Evolutionary conservation across 2,888 invertebrate species (phyloP).

Genomic region (Anoncus sp.): DNA sequence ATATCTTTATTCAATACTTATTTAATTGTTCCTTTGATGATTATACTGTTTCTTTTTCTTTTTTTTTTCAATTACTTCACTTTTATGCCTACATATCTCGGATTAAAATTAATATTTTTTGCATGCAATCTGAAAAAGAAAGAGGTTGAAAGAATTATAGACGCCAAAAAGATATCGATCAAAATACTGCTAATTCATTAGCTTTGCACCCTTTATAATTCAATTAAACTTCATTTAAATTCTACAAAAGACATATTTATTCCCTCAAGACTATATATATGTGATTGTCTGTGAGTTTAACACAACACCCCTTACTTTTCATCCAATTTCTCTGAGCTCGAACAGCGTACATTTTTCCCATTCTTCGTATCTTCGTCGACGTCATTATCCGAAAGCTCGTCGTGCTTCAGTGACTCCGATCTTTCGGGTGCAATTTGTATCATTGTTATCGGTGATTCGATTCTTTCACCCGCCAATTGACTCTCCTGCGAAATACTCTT

Average conservation of each 20-base stretch:
- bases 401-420: constrained; percentile 56
- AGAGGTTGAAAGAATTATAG: too few species aligned
- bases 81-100: too few species aligned
- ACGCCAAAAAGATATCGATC: background rate
- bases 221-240: background rate
- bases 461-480: constrained; percentile 64
- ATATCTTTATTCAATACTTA: too few species aligned
- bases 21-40: too few species aligned
- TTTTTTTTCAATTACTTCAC: too few species aligned
- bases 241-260: constrained; percentile 9
- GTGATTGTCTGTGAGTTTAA: constrained; percentile 23
- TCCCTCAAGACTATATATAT: background rate
- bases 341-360: background rate
- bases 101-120: background rate
- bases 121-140: background rate
- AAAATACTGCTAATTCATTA: background rate
- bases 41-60: too few species aligned
- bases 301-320: background rate
- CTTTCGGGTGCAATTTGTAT: constrained; percentile 68
- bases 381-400: constrained; percentile 43
- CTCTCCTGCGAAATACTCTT: constrained; percentile 64
- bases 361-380: constrained; percentile 34
- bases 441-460: constrained; percentile 70
- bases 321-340: constrained; percentile 20
- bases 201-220: background rate